phyloP scores from a whole-genome alignment of 2,888 invertebrate genomes.

The Synanthedon formicaeformis region DNA sequence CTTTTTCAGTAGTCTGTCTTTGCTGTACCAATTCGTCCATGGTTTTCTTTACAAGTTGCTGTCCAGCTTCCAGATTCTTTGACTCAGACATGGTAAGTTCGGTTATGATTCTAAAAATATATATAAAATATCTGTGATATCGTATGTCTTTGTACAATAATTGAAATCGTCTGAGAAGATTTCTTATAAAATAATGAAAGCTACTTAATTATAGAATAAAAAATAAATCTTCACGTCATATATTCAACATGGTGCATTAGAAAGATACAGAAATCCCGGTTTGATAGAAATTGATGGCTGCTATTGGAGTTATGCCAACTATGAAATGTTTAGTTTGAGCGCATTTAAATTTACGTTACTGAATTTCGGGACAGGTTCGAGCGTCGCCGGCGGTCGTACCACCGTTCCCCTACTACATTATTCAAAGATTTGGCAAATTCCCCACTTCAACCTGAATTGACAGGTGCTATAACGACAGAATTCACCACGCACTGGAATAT shows the following conservation, averaged over 20 bases:
- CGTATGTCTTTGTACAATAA: too few relatives aligned
- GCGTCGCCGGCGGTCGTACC: neutral
- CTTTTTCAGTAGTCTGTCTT: conserved; percentile 47
- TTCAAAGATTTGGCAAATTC: neutral
- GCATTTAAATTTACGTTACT: conserved; percentile 53
- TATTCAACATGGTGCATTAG: conserved; percentile 29
- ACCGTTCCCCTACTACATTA: neutral
- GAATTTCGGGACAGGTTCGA: conserved; percentile 21
- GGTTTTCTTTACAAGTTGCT: conserved; percentile 58
- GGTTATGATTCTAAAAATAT: conserved; percentile 1
- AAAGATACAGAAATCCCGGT: conserved; percentile 32
- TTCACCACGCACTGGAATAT: conserved; percentile 3
- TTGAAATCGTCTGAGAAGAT: too few relatives aligned
- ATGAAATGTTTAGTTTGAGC: conserved; percentile 33
- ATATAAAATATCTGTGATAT: neutral
- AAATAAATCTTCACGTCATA: too few relatives aligned
- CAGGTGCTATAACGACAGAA: conserved; percentile 6
- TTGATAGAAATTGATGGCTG: conserved; percentile 52
- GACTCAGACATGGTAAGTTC: conserved; percentile 47
- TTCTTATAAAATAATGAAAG: too few relatives aligned
- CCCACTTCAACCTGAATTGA: neutral
- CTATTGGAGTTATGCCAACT: conserved; percentile 50
- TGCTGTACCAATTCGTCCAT: conserved; percentile 60
- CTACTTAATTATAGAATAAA: too few relatives aligned
- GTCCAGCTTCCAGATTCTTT: conserved; percentile 51